A percentile compares a stretch with the other conserved stretches of the same genome.
These are phyloP conservation scores for Steinernema feltiae DNA, from an alignment of 1,140 invertebrate species.

Conservation along the genomic window DNA sequence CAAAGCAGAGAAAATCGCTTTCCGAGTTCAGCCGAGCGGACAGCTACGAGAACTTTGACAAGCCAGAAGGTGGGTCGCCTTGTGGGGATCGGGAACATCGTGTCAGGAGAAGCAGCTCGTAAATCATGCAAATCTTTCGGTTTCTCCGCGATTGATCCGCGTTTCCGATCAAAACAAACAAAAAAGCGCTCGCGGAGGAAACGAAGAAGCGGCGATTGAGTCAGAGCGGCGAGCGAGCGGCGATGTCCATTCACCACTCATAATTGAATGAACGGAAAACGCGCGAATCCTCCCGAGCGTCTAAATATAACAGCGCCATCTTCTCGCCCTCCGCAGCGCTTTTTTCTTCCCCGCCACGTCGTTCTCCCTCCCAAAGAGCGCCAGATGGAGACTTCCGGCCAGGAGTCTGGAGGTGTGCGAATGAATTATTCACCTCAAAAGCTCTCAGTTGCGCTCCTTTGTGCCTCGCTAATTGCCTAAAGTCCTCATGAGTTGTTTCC, in stretches of 20 bases:
- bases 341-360: neutral
- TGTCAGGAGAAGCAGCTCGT: no score
- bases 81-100: no score
- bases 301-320: neutral
- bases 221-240: no score
- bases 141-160: neutral
- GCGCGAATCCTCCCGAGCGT: neutral
- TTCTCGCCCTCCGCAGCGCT: neutral
- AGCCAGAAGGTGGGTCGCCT: slow-evolving; percentile 50
- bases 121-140: neutral
- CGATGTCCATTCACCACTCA: neutral
- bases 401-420: neutral
- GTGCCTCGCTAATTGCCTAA: neutral
- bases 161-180: neutral
- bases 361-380: neutral
- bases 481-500: neutral
- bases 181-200: no score
- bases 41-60: slow-evolving; percentile 72
- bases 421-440: neutral
- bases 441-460: neutral
- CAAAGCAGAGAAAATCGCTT: slow-evolving; percentile 61
- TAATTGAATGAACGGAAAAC: neutral
- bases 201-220: no score
- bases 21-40: slow-evolving; percentile 60
- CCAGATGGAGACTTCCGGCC: neutral